Conservation (phyloP, 2,797 vertebrate genomes). For the Malacoraja senta region DNA sequence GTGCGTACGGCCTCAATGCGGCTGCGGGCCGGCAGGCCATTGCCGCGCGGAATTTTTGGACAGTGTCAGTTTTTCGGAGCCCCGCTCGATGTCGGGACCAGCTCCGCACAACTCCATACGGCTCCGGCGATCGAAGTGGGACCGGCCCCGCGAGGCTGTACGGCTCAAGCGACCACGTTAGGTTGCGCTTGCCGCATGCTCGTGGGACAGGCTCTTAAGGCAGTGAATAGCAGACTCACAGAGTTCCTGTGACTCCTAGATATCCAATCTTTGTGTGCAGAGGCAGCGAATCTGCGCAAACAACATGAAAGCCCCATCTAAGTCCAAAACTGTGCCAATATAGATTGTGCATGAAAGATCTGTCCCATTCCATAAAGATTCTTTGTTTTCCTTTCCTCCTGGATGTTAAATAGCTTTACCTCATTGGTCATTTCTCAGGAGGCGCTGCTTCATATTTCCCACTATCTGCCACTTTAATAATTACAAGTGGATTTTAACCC, state of each 20-base stretch:
- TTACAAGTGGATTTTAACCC: too few relatives aligned
- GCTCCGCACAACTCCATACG: too few relatives aligned
- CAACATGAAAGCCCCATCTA: background rate
- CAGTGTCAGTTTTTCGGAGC: too few relatives aligned
- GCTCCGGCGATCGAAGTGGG: too few relatives aligned
- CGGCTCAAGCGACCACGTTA: too few relatives aligned
- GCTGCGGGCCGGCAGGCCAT: too few relatives aligned
- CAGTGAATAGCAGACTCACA: background rate
- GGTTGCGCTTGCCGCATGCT: too few relatives aligned
- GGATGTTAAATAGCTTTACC: background rate
- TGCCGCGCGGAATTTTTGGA: too few relatives aligned
- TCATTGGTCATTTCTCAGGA: background rate
- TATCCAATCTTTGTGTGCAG: background rate
- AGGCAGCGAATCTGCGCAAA: background rate
- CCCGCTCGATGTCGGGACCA: too few relatives aligned
- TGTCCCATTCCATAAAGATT: background rate
- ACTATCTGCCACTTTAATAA: background rate
- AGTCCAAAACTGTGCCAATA: background rate
- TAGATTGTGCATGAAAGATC: background rate
- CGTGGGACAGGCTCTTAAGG: too few relatives aligned
- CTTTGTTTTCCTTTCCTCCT: background rate
- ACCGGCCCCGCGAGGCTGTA: too few relatives aligned
- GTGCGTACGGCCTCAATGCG: too few relatives aligned
- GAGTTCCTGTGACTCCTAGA: background rate
- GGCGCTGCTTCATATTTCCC: background rate